Conservation (phyloP, 2,113 vertebrate genomes). For the Phocoena phocoena region DNA sequence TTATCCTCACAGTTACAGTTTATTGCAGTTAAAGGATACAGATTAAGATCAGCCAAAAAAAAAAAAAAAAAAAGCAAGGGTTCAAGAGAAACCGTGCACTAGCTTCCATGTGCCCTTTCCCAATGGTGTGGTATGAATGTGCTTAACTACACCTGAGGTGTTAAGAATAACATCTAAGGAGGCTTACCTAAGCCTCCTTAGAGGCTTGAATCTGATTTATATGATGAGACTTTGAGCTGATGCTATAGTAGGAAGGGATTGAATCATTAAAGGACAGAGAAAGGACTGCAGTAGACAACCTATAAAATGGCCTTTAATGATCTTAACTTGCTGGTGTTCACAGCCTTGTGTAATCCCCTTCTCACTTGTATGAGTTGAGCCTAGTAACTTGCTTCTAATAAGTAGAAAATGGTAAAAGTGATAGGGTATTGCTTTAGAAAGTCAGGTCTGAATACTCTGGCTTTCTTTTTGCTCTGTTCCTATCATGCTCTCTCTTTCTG, state of each 20-base stretch:
- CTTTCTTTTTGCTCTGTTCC: background rate
- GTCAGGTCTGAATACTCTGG: background rate
- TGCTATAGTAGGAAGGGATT: background rate
- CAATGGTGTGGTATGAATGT: no score
- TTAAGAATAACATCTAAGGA: background rate
- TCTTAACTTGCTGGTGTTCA: background rate
- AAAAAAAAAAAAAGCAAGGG: background rate
- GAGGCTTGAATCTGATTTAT: background rate
- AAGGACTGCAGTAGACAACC: background rate
- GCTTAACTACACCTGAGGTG: background rate
- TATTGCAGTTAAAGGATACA: background rate
- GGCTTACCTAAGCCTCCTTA: background rate
- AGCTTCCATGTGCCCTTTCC: background rate
- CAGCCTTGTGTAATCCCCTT: background rate
- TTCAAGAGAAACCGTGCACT: background rate
- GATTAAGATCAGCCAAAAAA: background rate
- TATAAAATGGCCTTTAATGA: background rate
- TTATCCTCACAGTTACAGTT: background rate
- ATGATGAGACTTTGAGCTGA: background rate
- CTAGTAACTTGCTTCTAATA: background rate
- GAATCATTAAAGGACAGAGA: background rate
- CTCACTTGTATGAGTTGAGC: background rate
- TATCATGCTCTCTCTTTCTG: background rate
- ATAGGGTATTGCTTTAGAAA: background rate
- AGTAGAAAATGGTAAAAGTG: background rate